Base-by-base conservation (phyloP, 2,888 invertebrate species). In the Achlya flavicornis region DNA sequence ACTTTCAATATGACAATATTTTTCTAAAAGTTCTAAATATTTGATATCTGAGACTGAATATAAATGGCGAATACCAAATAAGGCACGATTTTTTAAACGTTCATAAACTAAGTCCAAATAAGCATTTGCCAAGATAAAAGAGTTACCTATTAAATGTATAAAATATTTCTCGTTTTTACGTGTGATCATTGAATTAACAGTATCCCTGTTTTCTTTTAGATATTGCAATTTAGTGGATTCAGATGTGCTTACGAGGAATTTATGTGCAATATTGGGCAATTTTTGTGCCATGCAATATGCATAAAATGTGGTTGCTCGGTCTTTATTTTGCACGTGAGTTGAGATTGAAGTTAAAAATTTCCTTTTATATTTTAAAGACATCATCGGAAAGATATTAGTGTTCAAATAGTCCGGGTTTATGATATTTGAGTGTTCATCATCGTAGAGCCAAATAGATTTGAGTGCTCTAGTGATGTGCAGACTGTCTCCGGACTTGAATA, bases 1-100 rank as follows among this genome's bases (percentile, higher is more conserved):
- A 6, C 26, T 26, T 32, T 14, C 14, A 14, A 4, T n/a, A 3
- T n/a, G 19, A 3, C 58, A 43, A 66, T 75, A 68, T 14, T 66
- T 74, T 69, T 84, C 84, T 26, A 78, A 61, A 16, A 80, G 62
- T 60, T 81, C 67, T 46, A 84, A 71, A 64, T 79, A 84, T 38
- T 70, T 69, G 10, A 66, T 63, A 66, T 68, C 63, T 16, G 71
- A 73, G 12, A 77, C 66, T 4, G 73, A 73, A 64, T 79, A 84
- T 59, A 82, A 66, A 64, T 78, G 67, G 4, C 72, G 61, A 58
- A 79, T 70, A 32, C 35, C 43, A 3, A 35, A n/a, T 46, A 57
- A 19, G 43, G 12, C 8, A 12, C 26, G 11, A n/a, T n/a, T 35
- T 35, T 11, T n/a, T 33, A 26, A 6, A 8, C 3, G 5, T 58